Percentiles rank a stretch among this genome's conserved stretches.
Evolutionary conservation across 2,888 invertebrate species (phyloP).

Genomic region (Torymus aiolomorphi): DNA sequence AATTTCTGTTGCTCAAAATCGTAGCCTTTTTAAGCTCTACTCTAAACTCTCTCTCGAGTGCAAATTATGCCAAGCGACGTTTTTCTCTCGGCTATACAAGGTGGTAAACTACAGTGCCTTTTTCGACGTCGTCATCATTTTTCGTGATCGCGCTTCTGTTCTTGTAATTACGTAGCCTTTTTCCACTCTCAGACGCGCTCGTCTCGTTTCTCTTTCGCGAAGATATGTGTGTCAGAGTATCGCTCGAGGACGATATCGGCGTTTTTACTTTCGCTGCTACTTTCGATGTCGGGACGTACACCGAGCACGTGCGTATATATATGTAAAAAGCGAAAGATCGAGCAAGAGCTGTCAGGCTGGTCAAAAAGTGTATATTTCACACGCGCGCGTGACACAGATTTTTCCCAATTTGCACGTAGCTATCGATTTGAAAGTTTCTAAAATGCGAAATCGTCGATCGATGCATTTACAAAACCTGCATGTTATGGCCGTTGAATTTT

Average conservation of each 20-base stretch:
- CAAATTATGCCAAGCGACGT: too few relatives aligned
- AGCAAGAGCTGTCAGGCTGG: too few relatives aligned
- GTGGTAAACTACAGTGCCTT: too few relatives aligned
- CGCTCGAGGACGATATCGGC: constrained; percentile 34
- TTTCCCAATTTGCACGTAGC: not conserved
- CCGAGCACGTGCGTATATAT: not conserved
- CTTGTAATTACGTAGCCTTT: constrained; percentile 7
- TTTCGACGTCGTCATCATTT: not conserved
- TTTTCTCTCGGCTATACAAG: too few relatives aligned
- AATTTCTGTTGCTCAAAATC: not conserved
- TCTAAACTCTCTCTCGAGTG: not conserved
- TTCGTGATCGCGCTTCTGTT: not conserved
- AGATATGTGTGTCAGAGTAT: constrained; percentile 41
- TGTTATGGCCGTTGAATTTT: too few relatives aligned
- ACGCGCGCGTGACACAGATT: not conserved
- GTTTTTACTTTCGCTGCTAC: constrained; percentile 48
- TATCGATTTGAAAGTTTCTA: too few relatives aligned
- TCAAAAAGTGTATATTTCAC: not conserved
- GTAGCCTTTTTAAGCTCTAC: constrained; percentile 10
- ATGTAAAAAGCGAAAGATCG: too few relatives aligned
- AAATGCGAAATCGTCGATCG: not conserved
- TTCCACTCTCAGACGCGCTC: not conserved
- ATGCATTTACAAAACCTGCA: not conserved
- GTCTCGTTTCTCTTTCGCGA: too few relatives aligned
- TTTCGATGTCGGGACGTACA: constrained; percentile 7